Percentiles rank a stretch among this genome's conserved stretches.
Evolutionary conservation across 2,113 vertebrate species (phyloP).

Genomic region (Gasterosteus aculeatus): DNA sequence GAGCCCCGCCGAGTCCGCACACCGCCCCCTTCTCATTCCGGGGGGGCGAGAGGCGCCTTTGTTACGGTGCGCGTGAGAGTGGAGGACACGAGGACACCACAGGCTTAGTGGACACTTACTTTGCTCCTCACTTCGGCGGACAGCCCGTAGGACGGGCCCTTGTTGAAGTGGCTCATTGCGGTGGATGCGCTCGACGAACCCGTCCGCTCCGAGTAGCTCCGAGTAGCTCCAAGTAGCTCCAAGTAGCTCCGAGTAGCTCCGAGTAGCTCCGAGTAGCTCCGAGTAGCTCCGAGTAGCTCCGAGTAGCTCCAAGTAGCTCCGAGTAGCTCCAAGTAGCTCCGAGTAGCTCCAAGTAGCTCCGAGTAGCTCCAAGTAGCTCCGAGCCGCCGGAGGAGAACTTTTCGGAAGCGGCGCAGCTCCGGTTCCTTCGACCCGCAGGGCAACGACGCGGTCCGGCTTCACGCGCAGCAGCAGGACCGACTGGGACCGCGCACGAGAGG

Average conservation of each 20-base stretch:
- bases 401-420: slow-evolving; percentile 3
- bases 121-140: slow-evolving; percentile 95
- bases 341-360: too few species aligned
- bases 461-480: background rate
- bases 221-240: background rate
- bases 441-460: slow-evolving; percentile 28
- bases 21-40: too few species aligned
- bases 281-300: slow-evolving; percentile 18
- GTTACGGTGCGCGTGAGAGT: too few species aligned
- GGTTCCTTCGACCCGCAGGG: background rate
- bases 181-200: too few species aligned
- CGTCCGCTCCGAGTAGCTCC: slow-evolving; percentile 21
- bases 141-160: slow-evolving; percentile 91
- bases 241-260: too few species aligned
- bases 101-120: slow-evolving; percentile 73
- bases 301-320: background rate
- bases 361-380: slow-evolving; percentile 20
- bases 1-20: too few species aligned
- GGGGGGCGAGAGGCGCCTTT: background rate
- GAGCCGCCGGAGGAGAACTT: background rate
- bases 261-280: background rate
- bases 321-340: too few species aligned
- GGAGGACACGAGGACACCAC: too few species aligned
- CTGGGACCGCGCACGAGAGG: background rate
- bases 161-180: slow-evolving; percentile 92